These are phyloP conservation scores for Ecdyonurus torrentis DNA, from an alignment of 2,888 invertebrate genomes.

Conservation along the genomic window DNA sequence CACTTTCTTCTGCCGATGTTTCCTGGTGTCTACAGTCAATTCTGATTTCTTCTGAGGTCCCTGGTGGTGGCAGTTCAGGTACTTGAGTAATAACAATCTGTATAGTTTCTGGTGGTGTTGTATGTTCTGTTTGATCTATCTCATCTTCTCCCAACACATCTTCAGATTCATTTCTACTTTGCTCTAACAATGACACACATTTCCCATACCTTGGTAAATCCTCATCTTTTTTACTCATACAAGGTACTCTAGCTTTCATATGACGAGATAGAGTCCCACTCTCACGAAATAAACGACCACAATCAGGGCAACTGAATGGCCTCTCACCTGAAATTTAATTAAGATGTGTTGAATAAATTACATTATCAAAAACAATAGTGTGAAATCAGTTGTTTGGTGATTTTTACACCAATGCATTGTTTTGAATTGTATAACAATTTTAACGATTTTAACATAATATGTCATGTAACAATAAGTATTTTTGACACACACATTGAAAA, in stretches of 20 bases:
- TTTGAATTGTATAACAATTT: too few species aligned
- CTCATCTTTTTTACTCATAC: conserved; percentile 3
- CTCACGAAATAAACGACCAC: conserved; percentile 8
- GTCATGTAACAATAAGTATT: too few species aligned
- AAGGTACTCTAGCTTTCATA: conserved; percentile 7
- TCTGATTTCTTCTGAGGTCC: background rate
- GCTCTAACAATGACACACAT: background rate
- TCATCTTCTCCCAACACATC: background rate
- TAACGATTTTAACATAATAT: too few species aligned
- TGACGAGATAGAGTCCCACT: conserved; percentile 7
- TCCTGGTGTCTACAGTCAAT: background rate
- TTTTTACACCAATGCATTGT: too few species aligned
- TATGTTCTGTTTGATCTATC: background rate
- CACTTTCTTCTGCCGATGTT: background rate
- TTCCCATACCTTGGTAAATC: conserved; percentile 6
- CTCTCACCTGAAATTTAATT: conserved; percentile 5
- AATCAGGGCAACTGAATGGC: conserved; percentile 4
- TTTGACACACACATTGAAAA: too few species aligned
- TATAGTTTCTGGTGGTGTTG: background rate
- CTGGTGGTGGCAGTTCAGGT: background rate
- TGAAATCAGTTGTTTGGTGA: too few species aligned
- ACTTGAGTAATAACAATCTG: background rate
- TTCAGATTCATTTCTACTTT: background rate
- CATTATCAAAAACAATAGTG: too few species aligned
- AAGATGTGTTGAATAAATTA: too few species aligned